Percentiles rank a stretch among this genome's conserved stretches.
phyloP scores from a whole-genome alignment of 2,113 vertebrate genomes.

The Tichodroma muraria region DNA sequence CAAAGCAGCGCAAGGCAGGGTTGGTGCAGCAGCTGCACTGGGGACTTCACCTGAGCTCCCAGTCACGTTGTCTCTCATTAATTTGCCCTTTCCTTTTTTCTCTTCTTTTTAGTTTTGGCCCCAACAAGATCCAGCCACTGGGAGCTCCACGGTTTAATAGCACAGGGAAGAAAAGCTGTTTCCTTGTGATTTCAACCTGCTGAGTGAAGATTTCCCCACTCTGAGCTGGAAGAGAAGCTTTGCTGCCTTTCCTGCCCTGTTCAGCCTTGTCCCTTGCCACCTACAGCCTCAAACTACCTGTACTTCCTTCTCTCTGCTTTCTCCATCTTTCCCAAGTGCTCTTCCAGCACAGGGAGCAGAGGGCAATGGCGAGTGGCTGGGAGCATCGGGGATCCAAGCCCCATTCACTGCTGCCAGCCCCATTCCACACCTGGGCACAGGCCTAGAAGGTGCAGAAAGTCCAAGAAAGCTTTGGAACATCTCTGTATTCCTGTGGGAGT shows the following conservation, averaged over 20 bases:
- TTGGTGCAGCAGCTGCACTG: too few relatives aligned
- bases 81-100: background rate
- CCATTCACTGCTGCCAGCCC: background rate
- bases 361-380: background rate
- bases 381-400: background rate
- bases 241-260: background rate
- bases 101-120: background rate
- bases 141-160: background rate
- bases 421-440: background rate
- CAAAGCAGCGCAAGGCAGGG: background rate
- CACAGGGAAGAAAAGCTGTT: background rate
- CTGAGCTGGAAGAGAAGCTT: background rate
- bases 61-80: fast-evolving
- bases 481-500: background rate
- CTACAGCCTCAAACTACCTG: background rate
- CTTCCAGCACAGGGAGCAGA: background rate
- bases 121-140: background rate
- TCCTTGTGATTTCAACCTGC: background rate
- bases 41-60: background rate
- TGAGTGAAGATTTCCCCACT: background rate
- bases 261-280: background rate
- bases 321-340: background rate
- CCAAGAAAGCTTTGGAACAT: background rate
- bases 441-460: background rate
- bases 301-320: background rate